Conservation (phyloP, 2,113 vertebrate species). For the Ptychochromis oligacanthus region DNA sequence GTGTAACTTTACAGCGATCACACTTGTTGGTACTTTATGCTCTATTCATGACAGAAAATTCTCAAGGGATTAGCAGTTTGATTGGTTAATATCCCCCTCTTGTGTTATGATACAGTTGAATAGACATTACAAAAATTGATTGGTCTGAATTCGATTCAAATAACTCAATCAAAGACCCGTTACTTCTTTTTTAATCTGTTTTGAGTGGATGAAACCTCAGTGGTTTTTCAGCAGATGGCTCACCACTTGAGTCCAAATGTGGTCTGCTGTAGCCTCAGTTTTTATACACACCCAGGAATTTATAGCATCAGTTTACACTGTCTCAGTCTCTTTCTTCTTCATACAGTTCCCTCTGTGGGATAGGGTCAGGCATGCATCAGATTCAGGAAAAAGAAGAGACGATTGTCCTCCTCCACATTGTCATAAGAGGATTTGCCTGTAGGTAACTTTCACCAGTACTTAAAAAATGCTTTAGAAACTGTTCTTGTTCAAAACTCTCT, state of each 20-base stretch:
- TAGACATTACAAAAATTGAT: slow-evolving; percentile 56
- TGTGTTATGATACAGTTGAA: slow-evolving; percentile 39
- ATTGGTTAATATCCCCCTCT: slow-evolving; percentile 52
- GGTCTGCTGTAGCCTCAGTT: slow-evolving; percentile 30
- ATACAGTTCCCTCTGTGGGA: slow-evolving; percentile 55
- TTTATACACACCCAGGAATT: slow-evolving; percentile 43
- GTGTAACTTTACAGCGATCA: slow-evolving; percentile 41
- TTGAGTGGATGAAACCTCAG: slow-evolving; percentile 56
- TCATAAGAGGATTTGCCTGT: slow-evolving; percentile 44
- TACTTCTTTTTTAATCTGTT: slow-evolving; percentile 38
- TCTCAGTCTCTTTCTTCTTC: slow-evolving; percentile 48
- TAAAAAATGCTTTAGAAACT: slow-evolving; percentile 56
- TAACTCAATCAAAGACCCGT: slow-evolving; percentile 34
- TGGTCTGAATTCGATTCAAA: slow-evolving; percentile 57
- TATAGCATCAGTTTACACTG: slow-evolving; percentile 55
- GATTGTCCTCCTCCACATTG: slow-evolving; percentile 61
- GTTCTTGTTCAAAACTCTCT: slow-evolving; percentile 27
- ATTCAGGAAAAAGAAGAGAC: slow-evolving; percentile 63
- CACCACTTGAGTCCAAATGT: slow-evolving; percentile 43
- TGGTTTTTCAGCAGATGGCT: slow-evolving; percentile 45
- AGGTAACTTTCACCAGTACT: slow-evolving; percentile 47
- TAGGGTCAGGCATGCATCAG: slow-evolving; percentile 75
- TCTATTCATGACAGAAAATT: slow-evolving; percentile 33
- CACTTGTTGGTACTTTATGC: slow-evolving; percentile 17
- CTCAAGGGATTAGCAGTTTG: slow-evolving; percentile 7